Percentiles rank a stretch among this genome's conserved stretches.
These are phyloP conservation scores for Vireo altiloquus DNA, from an alignment of 2,113 vertebrate species.

Conservation along the genomic window DNA sequence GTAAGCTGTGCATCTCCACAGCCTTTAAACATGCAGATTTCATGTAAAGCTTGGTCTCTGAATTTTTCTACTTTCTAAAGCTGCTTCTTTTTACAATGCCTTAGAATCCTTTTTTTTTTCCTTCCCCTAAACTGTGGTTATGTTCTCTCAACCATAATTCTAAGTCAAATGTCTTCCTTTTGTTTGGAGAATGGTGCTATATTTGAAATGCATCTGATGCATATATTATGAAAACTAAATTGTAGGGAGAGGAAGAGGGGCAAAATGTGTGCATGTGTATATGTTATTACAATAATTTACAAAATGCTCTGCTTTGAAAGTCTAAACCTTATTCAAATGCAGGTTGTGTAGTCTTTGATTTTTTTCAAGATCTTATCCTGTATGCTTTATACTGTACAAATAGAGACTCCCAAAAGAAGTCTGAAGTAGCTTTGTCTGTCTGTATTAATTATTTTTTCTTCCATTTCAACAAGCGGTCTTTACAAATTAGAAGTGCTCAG, in stretches of 20 bases:
- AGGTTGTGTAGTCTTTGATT: background rate
- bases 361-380: conserved; percentile 1
- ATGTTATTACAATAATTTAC: background rate
- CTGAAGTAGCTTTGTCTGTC: background rate
- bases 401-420: background rate
- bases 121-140: background rate
- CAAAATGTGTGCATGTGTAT: background rate
- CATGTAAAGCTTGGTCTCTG: background rate
- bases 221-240: background rate
- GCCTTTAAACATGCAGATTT: background rate
- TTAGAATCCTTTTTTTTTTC: background rate
- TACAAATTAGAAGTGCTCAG: background rate
- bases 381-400: background rate
- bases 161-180: background rate
- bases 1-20: background rate
- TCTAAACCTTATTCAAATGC: background rate
- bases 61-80: background rate
- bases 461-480: background rate
- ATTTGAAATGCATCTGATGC: background rate
- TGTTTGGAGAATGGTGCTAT: background rate
- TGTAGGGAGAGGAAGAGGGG: background rate
- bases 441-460: background rate
- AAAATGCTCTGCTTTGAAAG: conserved; percentile 11
- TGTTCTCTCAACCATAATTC: background rate
- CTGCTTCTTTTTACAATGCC: background rate